Evolutionary conservation across 2,113 vertebrate species (phyloP), one percentile per base, ranked within the genome.

Genomic region (Bombycilla garrulus): DNA sequence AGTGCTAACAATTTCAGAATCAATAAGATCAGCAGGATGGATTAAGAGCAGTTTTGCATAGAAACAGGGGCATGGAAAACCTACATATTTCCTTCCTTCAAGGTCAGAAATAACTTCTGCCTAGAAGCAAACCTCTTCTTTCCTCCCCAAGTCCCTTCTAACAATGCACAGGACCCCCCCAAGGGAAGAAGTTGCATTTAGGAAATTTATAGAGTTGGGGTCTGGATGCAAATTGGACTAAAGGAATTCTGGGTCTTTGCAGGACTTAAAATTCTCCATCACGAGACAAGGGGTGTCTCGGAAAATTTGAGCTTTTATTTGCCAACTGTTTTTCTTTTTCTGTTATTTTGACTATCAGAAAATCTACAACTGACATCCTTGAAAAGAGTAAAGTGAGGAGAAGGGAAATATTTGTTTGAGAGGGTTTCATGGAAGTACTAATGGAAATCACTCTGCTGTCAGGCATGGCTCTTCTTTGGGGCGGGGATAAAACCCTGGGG

Each of bases 111-210:
- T 10, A 87, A 5, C 1, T 87, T 29, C 10, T 29, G 0, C 11
- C 35, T 8, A 5, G 11, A 8, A 44, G 15, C 23, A 19, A 44
- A 61, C 5, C 7, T n/a, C 33, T 40, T 6, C 10, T 42, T 76
- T 65, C 17, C 44, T 58, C 60, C 22, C 24, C 5, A 56, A 0
- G 15, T 50, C 12, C 17, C 19, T 56, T 76, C n/a, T 69, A 64
- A 56, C 6, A 57, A 10, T 26, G 53, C 12, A 15, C 1, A 51
- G 4, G 4, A 44, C 1, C 2, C 5, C 5, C 10, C 12, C 33
- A 33, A 9, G 4, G 3, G 4, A 71, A 81, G 6, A 14, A 19
- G 2, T 1, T 7, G 1, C 1, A 15, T 5, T 18, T 2, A 5
- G 5, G 5, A 3, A 66, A 66, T 81, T 80, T 77, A 51, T 8